Base-by-base conservation (phyloP, 2,113 vertebrate genomes). In the Pitta sordida region DNA sequence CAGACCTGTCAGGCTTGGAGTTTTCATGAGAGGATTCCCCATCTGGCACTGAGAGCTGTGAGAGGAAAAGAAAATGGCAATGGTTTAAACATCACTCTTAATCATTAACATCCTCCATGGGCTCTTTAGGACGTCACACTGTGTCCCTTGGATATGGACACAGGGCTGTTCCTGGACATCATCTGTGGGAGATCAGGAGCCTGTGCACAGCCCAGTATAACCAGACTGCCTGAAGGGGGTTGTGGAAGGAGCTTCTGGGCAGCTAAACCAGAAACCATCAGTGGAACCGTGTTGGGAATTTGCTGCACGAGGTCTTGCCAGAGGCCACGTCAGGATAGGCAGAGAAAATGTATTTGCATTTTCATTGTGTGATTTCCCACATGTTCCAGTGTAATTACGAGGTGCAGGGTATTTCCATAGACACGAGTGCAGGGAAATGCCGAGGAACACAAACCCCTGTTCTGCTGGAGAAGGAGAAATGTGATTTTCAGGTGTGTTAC, bases 1-100 rank as follows among this genome's bases (percentile, higher is more conserved):
- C 82, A 90, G 92, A 65, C 82, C 90, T 88, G 90, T 80, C 88
- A 93, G 88, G 79, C 65, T 83, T 83, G 59, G 88, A 80, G 87
- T 85, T 88, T 83, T 77, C 63, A 67, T 55, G 79, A 65, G 68
- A 90, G 76, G 76, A 65, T 90, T 93, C 59, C 93, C 83, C 85
- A 94, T 94, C 83, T 93, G 95, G 75, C 79, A 73, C 29, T 15
- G 23, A 90, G 65, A 58, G 37, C 55, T 49, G 17, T 3, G 24
- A 80, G n/a, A 23, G 56, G 62, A 84, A 59, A 75, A 53, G 32
- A 44, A 86, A 86, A 83, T 7, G 7, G 23, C 43, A 51, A 43
- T 1, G 2, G 76, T 71, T 85, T 71, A 29, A 70, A 69, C 18
- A n/a, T 58, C 2, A 15, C 59, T 84, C 20, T 39, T 74, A 68